These are phyloP conservation scores for Pomatostomus ruficeps DNA, from an alignment of 2,113 vertebrate species.

Conservation along the genomic window DNA sequence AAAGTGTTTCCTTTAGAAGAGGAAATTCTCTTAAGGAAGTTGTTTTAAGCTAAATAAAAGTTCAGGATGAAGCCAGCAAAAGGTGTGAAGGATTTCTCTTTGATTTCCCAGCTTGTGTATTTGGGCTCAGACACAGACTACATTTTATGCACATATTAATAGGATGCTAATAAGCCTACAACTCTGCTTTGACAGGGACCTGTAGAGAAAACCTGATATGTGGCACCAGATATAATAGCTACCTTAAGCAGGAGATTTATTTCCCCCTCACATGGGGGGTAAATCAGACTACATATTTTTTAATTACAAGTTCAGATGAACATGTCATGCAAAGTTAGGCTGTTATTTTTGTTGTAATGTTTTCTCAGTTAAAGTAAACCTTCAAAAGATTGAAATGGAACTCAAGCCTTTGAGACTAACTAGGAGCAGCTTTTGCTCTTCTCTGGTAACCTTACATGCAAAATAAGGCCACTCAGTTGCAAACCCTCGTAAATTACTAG, in stretches of 20 bases:
- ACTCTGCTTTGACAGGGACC: slow-evolving; percentile 45
- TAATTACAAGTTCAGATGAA: neutral
- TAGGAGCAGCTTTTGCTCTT: neutral
- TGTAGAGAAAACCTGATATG: slow-evolving; percentile 9
- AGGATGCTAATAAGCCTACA: slow-evolving; percentile 71
- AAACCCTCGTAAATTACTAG: neutral
- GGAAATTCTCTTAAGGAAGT: slow-evolving; percentile 76
- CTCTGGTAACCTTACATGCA: neutral
- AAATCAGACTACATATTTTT: neutral
- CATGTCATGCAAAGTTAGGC: neutral
- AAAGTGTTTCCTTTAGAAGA: slow-evolving; percentile 68
- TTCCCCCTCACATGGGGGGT: neutral
- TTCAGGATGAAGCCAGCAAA: slow-evolving; percentile 74
- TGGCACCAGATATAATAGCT: slow-evolving; percentile 36
- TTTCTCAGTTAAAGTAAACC: neutral
- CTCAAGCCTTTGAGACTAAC: neutral
- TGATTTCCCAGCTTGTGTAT: slow-evolving; percentile 82
- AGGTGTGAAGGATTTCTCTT: slow-evolving; percentile 74
- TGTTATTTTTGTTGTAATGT: neutral
- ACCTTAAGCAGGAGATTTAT: neutral
- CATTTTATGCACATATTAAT: slow-evolving; percentile 74
- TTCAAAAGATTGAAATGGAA: neutral
- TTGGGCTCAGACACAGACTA: slow-evolving; percentile 74
- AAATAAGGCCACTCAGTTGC: neutral
- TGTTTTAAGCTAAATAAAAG: slow-evolving; percentile 74